Evolutionary conservation across 2,888 invertebrate species (phyloP), one percentile per base, ranked within the genome.

Genomic region (Harpalus rubripes): DNA sequence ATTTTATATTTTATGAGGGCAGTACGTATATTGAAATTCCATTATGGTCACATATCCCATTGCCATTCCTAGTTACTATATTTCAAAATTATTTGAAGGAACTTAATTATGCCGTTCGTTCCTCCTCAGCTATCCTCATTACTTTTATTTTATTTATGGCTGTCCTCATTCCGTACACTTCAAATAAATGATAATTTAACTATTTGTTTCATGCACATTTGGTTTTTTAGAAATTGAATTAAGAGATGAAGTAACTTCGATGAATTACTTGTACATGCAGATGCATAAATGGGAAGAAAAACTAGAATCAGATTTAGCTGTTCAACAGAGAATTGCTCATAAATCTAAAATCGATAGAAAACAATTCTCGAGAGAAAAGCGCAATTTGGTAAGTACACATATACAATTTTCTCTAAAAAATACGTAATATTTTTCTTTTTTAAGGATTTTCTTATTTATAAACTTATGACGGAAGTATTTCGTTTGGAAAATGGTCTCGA

Each of bases 401-500:
- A 26, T 3, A 8, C 26, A 22, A 10, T 0, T 52, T 12, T 12
- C 44, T 12, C 12, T 10, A 12, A 12, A 44, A 12, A 12, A 52
- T 52, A 32, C 18, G 12, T 80, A 39, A 15, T 85, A 56, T 68
- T 68, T 56, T 65, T 86, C 32, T 32, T 32, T 32, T 32, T 32
- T 32, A 32, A 89, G 91, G 96, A 96, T 89, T 93, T 95, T 89
- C 90, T 95, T 8, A 92, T 96, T 78, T 95, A 94, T 88, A 94
- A 94, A 58, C 89, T 96, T 16, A 94, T 93, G 89, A 93, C 94
- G 81, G 95, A 96, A 89, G 94, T 95, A 0, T 95, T 95, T 93
- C 94, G 93, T 87, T 91, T 95, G 16, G 95, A 96, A 89, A 93
- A 92, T 0, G 95, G 95, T 88, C 89, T 95, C 80, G 93, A 93